Base-by-base conservation (phyloP, 2,113 vertebrate genomes). In the Microcebus griseorufus region DNA sequence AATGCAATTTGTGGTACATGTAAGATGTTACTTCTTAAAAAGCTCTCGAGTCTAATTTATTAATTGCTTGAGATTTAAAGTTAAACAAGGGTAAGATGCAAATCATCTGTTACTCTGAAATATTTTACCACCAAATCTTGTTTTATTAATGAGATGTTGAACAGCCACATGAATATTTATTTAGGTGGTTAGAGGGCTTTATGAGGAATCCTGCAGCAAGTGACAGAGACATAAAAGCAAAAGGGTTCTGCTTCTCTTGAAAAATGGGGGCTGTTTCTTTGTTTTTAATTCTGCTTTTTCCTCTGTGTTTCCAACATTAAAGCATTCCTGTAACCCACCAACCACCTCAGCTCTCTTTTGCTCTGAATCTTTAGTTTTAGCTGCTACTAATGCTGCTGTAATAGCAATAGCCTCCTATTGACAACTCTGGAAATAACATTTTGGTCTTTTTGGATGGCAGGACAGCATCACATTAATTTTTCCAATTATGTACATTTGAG, bases 1-100 rank as follows among this genome's bases (percentile, higher is more conserved):
- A 97, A 98, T 97, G 98, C 97, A 98, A 95, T 98, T 97, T 97
- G 97, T 97, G 98, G 93, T 97, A 81, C 94, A 85, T 97, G 96
- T 80, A 97, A 93, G 90, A 96, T 97, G 98, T 98, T 98, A 95
- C 97, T 98, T 98, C 98, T 98, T 98, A 98, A 98, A 98, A 98
- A 98, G 97, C 97, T 98, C 98, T 98, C 32, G 97, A 98, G 98
- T 97, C 95, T 98, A 98, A 98, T 98, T 99, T 99, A 98, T 98
- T 98, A 98, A 98, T 97, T 97, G 98, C 97, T 97, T 98, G 95
- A 97, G 98, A 98, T 98, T 98, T 98, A 98, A 97, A 98, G 97
- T 97, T 96, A 98, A 98, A 95, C 97, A 97, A 98, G 98, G 98
- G 97, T 97, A 97, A 97, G 97, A 98, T 62, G 97, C 98, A 96